Evolutionary conservation across 2,113 vertebrate genomes (phyloP).

Genomic region (Sapajus apella): DNA sequence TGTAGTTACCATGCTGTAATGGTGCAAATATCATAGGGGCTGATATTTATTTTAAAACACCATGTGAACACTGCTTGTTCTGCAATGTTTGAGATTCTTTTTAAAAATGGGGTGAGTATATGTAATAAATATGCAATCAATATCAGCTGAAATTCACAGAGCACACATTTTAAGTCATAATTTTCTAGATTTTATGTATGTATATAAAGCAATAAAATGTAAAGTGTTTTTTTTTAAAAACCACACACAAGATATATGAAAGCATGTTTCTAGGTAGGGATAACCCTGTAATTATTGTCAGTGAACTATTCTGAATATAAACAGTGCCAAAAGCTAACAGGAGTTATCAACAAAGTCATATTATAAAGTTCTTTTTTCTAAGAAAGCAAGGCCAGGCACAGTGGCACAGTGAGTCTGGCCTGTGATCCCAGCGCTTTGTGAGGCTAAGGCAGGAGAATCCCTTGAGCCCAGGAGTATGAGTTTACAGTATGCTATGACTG

Average conservation of each 20-base stretch:
- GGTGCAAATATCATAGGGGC: background rate
- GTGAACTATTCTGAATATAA: background rate
- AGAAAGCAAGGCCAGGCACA: background rate
- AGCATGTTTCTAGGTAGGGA: background rate
- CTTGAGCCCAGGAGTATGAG: no score
- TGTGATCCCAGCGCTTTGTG: no score
- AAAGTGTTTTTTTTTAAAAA: background rate
- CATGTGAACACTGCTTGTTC: background rate
- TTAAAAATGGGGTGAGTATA: background rate
- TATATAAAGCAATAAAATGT: background rate
- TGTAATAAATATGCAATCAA: background rate
- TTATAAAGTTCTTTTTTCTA: background rate
- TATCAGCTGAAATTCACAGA: background rate
- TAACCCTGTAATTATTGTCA: background rate
- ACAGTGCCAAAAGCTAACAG: background rate
- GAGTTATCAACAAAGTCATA: background rate
- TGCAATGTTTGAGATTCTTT: background rate
- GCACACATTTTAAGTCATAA: background rate
- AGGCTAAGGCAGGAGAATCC: no score
- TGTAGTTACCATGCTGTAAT: background rate
- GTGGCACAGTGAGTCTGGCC: no score
- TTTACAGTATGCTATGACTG: no score
- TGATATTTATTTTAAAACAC: conserved; percentile 18
- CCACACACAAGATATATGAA: background rate
- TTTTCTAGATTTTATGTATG: background rate